Conservation (phyloP, 2,113 vertebrate species). For the Hyperopisus bebe region DNA sequence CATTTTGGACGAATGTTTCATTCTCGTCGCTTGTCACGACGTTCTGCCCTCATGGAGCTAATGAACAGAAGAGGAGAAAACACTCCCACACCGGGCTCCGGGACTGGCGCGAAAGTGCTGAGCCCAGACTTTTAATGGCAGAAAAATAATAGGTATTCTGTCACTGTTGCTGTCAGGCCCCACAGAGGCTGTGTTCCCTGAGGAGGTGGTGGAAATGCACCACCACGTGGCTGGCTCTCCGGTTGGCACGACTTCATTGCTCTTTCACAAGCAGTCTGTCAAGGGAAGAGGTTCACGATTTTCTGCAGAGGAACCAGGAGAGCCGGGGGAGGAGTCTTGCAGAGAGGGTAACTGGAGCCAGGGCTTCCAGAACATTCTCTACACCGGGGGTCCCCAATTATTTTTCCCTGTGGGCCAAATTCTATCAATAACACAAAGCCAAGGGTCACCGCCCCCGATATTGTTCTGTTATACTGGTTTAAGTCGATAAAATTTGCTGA, state of each 20-base stretch:
- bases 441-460: background rate
- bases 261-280: background rate
- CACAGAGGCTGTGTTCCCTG: background rate
- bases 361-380: background rate
- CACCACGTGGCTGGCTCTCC: background rate
- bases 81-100: background rate
- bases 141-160: slow-evolving; percentile 1
- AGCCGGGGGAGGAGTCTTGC: background rate
- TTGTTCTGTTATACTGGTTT: background rate
- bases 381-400: background rate
- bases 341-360: background rate
- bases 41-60: background rate
- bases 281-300: background rate
- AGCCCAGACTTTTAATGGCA: background rate
- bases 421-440: background rate
- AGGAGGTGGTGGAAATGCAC: background rate
- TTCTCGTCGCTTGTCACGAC: background rate
- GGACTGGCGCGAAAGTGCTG: background rate
- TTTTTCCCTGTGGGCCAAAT: background rate
- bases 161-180: background rate
- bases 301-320: background rate
- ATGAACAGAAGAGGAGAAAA: background rate
- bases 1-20: background rate
- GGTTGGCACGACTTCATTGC: background rate
- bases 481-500: background rate